Evolutionary conservation across 2,113 vertebrate species (phyloP).

Genomic region (Hippocampus guttulatus): DNA sequence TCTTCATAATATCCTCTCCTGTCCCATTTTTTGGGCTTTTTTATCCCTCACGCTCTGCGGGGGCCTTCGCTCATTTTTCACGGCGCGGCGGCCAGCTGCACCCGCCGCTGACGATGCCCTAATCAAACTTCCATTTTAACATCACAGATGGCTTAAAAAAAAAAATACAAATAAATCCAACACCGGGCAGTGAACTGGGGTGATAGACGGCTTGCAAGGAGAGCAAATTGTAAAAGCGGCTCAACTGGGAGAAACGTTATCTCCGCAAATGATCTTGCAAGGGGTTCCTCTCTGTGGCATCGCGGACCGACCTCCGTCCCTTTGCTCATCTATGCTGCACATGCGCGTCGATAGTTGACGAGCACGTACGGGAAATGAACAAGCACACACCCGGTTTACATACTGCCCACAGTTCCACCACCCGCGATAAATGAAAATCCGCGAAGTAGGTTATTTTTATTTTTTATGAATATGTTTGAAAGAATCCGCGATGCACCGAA

Average conservation of each 20-base stretch:
- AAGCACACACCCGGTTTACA: slow-evolving; percentile 2
- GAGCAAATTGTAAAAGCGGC: slow-evolving; percentile 34
- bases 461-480: too few species aligned
- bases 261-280: slow-evolving; percentile 42
- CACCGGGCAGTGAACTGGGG: slow-evolving; percentile 3
- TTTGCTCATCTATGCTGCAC: slow-evolving; percentile 37
- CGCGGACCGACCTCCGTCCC: slow-evolving; percentile 30
- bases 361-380: slow-evolving; percentile 19
- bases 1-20: not conserved
- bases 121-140: slow-evolving; percentile 27
- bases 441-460: too few species aligned
- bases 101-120: slow-evolving; percentile 42
- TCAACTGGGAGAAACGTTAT: slow-evolving; percentile 48
- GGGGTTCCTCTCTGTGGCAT: slow-evolving; percentile 35
- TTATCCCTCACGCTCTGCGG: slow-evolving; percentile 2
- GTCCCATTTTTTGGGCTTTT: not conserved
- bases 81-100: slow-evolving; percentile 15
- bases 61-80: slow-evolving; percentile 39
- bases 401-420: slow-evolving; percentile 5
- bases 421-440: too few species aligned
- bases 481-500: too few species aligned
- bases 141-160: slow-evolving; percentile 25
- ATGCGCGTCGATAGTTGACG: not conserved
- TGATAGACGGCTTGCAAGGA: slow-evolving; percentile 7
- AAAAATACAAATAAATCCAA: not conserved